phyloP scores from a whole-genome alignment of 1,140 invertebrate species.

The Rhagoletis pomonella region DNA sequence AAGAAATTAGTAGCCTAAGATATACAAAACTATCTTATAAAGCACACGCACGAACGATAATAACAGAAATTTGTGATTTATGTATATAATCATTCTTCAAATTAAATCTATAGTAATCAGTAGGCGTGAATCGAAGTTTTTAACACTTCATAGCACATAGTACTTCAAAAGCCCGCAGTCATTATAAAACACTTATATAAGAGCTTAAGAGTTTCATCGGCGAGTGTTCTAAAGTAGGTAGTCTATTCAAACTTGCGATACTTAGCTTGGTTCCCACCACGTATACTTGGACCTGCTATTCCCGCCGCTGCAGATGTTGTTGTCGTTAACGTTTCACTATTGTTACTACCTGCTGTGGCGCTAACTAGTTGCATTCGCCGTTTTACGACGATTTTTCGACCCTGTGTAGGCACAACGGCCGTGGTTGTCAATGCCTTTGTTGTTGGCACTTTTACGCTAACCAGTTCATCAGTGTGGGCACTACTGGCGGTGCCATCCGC shows the following conservation, averaged over 20 bases:
- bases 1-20: slow-evolving; percentile 32
- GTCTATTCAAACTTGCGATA: slow-evolving; percentile 47
- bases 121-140: not conserved
- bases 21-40: slow-evolving; percentile 46
- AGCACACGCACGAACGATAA: slow-evolving; percentile 24
- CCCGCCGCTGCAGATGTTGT: slow-evolving; percentile 60
- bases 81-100: not conserved
- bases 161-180: not conserved
- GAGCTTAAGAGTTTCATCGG: not conserved
- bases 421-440: slow-evolving; percentile 57
- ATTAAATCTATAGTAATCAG: not conserved
- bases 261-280: slow-evolving; percentile 56
- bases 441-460: slow-evolving; percentile 47
- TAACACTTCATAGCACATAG: not conserved
- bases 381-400: slow-evolving; percentile 66
- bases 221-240: not conserved
- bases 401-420: slow-evolving; percentile 58
- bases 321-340: slow-evolving; percentile 50
- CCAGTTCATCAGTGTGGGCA: slow-evolving; percentile 45
- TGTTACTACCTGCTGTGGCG: slow-evolving; percentile 62
- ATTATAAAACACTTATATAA: slow-evolving; percentile 19
- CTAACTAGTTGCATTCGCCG: slow-evolving; percentile 60
- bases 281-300: slow-evolving; percentile 63
- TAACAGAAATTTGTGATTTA: not conserved
- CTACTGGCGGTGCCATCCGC: slow-evolving; percentile 61